Base-by-base conservation (phyloP, 2,797 vertebrate species). In the Helarctos malayanus region DNA sequence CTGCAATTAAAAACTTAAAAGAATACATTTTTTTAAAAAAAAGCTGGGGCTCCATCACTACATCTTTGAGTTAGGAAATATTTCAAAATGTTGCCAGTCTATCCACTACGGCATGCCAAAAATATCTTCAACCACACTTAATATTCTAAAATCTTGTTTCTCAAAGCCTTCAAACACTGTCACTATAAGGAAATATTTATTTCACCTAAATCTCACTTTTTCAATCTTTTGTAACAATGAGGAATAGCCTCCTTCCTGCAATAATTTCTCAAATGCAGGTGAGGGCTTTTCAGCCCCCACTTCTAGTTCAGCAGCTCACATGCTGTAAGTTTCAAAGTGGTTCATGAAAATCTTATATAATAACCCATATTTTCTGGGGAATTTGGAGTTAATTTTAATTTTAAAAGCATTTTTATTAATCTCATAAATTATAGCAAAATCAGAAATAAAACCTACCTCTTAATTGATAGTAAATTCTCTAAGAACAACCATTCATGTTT, bases 371-470 rank as follows among this genome's bases (percentile, higher is more conserved):
- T 49, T 61, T 38, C 89, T 45, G 13, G 5, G 47, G 19, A 89
- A 75, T 4, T 41, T 89, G 15, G 21, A 13, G 2, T 94, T 93
- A 61, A 61, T 41, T 91, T 76, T 25, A 32, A 80, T 73, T 95
- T 89, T 76, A 61, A 91, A 93, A 69, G 2, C 9, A 78, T 79
- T 87, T 94, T 93, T 27, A 61, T 79, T 83, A 78, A 78, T 83
- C 45, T 61, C 88, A 78, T 78, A 71, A 69, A 38, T 91, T 83
- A 83, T 57, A 35, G 38, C n/a, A 95, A 96, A 96, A 84, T 83
- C 27, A 84, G 47, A 15, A 91, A 68, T 61, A 95, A 88, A 89
- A 78, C 12, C 18, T 7, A 25, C 82, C 21, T 69, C 10, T 94
- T 86, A 92, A 73, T 9, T 32, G 49, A 65, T 6, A 75, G 18